phyloP scores from a whole-genome alignment of 2,113 vertebrate genomes.

The Dinomys branickii region DNA sequence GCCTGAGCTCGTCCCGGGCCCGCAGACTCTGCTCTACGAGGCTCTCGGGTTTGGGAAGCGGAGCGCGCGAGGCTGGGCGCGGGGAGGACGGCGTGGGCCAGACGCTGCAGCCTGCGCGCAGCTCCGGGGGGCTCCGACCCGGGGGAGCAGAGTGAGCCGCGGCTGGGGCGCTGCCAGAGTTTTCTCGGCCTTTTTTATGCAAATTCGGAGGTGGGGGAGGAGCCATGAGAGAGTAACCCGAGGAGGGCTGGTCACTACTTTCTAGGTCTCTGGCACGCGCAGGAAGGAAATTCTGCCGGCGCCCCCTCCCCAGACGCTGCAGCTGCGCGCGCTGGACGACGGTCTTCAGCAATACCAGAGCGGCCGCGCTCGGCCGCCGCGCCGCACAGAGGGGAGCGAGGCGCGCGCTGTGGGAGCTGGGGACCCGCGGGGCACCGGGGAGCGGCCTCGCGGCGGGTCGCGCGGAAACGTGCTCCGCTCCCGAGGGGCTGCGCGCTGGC shows the following conservation, averaged over 20 bases:
- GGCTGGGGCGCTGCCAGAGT: constrained; percentile 77
- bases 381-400: constrained; percentile 62
- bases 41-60: background rate
- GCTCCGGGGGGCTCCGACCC: constrained; percentile 71
- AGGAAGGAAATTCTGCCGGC: constrained; percentile 72
- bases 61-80: background rate
- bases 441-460: background rate
- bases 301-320: constrained; percentile 49
- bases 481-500: accelerated
- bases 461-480: background rate
- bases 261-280: constrained; percentile 69
- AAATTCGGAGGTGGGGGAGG: constrained; percentile 87
- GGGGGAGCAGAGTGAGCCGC: constrained; percentile 78
- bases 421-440: no score
- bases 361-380: background rate
- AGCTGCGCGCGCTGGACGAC: background rate
- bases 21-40: constrained; percentile 57
- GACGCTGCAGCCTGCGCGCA: constrained; percentile 35
- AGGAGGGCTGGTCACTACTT: constrained; percentile 85
- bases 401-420: background rate
- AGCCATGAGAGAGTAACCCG: constrained; percentile 82
- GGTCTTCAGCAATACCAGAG: background rate
- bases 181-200: constrained; percentile 86
- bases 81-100: background rate
- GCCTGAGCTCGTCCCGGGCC: constrained; percentile 32